Evolutionary conservation across 2,113 vertebrate genomes (phyloP).

Genomic region (Gila orcuttii): DNA sequence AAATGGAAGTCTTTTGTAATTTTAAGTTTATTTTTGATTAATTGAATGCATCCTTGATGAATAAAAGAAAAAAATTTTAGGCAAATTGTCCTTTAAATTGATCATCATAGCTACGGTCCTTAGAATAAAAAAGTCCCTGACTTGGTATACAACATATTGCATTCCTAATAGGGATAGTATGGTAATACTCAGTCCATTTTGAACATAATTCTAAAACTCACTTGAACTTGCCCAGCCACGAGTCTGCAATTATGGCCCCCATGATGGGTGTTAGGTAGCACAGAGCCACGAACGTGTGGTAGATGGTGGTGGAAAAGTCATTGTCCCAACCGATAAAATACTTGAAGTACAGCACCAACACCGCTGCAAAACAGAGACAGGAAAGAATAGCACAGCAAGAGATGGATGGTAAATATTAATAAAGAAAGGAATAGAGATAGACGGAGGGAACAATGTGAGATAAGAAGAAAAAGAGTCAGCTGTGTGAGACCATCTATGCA

Average conservation of each 20-base stretch:
- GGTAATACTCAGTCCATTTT: not conserved
- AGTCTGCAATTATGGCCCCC: constrained; percentile 91
- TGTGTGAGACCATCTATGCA: not conserved
- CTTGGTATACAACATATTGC: too few species aligned
- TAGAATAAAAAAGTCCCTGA: too few species aligned
- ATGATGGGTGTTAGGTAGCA: constrained; percentile 93
- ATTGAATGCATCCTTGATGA: too few species aligned
- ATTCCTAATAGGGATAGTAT: not conserved
- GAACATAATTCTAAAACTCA: constrained; percentile 69
- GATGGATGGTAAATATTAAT: not conserved
- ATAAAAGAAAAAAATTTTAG: too few species aligned
- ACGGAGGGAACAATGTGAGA: too few species aligned
- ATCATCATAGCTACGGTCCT: too few species aligned
- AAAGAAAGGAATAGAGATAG: not conserved
- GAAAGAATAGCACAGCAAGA: constrained; percentile 4
- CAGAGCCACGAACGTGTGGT: constrained; percentile 91
- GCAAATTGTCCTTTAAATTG: too few species aligned
- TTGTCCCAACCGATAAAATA: constrained; percentile 87
- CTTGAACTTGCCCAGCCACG: constrained; percentile 97
- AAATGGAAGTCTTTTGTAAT: too few species aligned
- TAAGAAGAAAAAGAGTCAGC: not conserved
- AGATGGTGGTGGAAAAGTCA: constrained; percentile 87
- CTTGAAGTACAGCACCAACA: constrained; percentile 91
- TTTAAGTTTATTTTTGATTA: too few species aligned
- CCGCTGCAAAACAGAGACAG: constrained; percentile 72